phyloP scores from a whole-genome alignment of 2,797 vertebrate species.

The Sebastes hubbsi region DNA sequence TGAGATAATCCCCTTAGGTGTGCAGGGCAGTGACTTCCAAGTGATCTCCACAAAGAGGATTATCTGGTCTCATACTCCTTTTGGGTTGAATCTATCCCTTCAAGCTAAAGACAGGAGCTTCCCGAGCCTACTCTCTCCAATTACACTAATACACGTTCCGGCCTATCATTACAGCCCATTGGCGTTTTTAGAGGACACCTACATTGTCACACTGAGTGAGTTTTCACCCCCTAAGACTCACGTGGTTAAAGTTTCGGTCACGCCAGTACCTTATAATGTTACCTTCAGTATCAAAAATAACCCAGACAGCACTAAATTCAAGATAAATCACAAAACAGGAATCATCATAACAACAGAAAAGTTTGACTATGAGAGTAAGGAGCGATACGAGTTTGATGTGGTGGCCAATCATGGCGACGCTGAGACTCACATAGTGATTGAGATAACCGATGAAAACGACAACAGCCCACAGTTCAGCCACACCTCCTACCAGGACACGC shows the following conservation, averaged over 20 bases:
- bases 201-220: slow-evolving; percentile 88
- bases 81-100: slow-evolving; percentile 93
- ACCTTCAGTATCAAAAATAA: slow-evolving; percentile 87
- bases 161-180: slow-evolving; percentile 79
- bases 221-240: slow-evolving; percentile 89
- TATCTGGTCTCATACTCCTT: slow-evolving; percentile 86
- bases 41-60: slow-evolving; percentile 89
- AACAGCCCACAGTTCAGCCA: slow-evolving; percentile 87
- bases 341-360: slow-evolving; percentile 85
- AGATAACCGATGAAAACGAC: slow-evolving; percentile 92
- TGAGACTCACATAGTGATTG: slow-evolving; percentile 82
- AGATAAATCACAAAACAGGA: slow-evolving; percentile 88
- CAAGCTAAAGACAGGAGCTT: slow-evolving; percentile 87
- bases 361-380: slow-evolving; percentile 86
- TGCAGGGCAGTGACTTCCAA: slow-evolving; percentile 86
- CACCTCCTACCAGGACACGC: slow-evolving; percentile 83
- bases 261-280: slow-evolving; percentile 75
- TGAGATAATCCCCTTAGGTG: slow-evolving; percentile 85
- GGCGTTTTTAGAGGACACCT: slow-evolving; percentile 86
- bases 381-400: slow-evolving; percentile 89
- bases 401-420: slow-evolving; percentile 79
- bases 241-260: slow-evolving; percentile 85
- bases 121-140: slow-evolving; percentile 81
- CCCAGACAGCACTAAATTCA: slow-evolving; percentile 84
- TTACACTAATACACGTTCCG: slow-evolving; percentile 86